phyloP scores from a whole-genome alignment of 2,888 invertebrate species.

The Gnatocerus cornutus region DNA sequence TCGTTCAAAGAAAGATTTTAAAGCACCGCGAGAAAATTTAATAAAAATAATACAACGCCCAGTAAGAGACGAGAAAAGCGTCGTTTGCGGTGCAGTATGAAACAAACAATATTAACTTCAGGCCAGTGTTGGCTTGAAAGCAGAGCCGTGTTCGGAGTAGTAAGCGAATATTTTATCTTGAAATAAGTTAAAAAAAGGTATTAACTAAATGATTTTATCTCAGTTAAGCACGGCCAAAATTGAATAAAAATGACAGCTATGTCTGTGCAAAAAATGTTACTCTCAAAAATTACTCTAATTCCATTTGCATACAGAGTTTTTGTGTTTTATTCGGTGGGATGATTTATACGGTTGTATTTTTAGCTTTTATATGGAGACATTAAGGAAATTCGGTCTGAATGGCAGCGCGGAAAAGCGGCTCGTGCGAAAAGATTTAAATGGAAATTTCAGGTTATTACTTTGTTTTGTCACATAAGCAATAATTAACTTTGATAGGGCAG shows the following conservation, averaged over 20 bases:
- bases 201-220: no score
- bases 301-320: constrained; percentile 26
- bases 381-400: constrained; percentile 29
- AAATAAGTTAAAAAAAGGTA: no score
- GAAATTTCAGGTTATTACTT: constrained; percentile 14
- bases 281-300: constrained; percentile 20
- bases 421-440: constrained; percentile 14
- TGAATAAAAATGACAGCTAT: not conserved
- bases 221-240: no score
- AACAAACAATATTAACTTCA: constrained; percentile 46
- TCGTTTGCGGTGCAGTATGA: constrained; percentile 25
- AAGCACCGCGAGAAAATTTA: constrained; percentile 34
- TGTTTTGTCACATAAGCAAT: constrained; percentile 1
- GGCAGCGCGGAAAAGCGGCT: constrained; percentile 11
- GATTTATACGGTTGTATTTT: constrained; percentile 26
- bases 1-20: constrained; percentile 1
- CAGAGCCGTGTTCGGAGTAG: constrained; percentile 47
- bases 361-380: constrained; percentile 21
- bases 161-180: constrained; percentile 54
- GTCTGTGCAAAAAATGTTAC: not conserved
- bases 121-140: constrained; percentile 41
- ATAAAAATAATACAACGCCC: constrained; percentile 31
- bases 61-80: constrained; percentile 27
- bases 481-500: constrained; percentile 4
- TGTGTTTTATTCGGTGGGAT: constrained; percentile 15